phyloP scores from a whole-genome alignment of 2,888 invertebrate species.

The Harpalus rubripes region DNA sequence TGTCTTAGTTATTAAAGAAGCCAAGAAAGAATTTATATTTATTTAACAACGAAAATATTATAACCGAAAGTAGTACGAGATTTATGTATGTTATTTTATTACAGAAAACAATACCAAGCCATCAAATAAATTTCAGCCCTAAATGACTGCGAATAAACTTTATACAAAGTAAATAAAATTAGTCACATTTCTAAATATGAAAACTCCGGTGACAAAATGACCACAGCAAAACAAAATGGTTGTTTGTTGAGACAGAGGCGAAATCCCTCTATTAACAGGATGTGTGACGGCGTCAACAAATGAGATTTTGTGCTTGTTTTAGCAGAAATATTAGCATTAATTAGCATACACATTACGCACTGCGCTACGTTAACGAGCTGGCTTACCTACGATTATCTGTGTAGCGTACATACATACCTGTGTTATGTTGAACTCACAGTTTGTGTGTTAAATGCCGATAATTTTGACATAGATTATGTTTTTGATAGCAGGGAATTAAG shows the following conservation, averaged over 20 bases:
- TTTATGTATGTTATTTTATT: not conserved
- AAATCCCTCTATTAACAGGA: constrained; percentile 51
- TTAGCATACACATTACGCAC: constrained; percentile 57
- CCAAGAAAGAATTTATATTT: not conserved
- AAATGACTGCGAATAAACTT: not conserved
- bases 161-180: not conserved
- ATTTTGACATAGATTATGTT: not conserved
- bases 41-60: not conserved
- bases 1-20: not conserved
- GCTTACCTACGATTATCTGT: constrained; percentile 34
- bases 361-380: constrained; percentile 32
- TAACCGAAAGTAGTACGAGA: not conserved
- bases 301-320: constrained; percentile 58
- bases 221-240: not conserved
- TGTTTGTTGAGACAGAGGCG: not conserved
- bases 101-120: not conserved
- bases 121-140: no score
- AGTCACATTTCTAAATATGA: not conserved
- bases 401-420: constrained; percentile 9
- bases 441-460: constrained; percentile 19
- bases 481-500: constrained; percentile 8
- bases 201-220: not conserved
- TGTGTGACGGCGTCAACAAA: constrained; percentile 35
- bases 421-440: constrained; percentile 21
- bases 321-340: constrained; percentile 63